Evolutionary conservation across 1,140 invertebrate species (phyloP).

Genomic region (Mya arenaria): DNA sequence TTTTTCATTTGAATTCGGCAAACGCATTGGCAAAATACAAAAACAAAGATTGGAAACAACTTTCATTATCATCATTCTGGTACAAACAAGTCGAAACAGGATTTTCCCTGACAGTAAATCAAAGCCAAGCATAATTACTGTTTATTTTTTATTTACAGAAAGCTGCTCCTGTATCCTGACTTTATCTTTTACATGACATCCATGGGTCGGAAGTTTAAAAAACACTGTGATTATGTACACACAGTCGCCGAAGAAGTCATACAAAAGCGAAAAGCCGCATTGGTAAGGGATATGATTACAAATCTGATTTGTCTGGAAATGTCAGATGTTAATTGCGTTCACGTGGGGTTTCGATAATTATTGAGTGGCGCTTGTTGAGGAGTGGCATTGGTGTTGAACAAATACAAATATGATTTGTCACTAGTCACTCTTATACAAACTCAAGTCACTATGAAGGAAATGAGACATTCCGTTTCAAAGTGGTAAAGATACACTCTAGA

Average conservation of each 20-base stretch:
- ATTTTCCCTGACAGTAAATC: neutral
- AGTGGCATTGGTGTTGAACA: no score
- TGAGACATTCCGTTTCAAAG: no score
- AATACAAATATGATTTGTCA: no score
- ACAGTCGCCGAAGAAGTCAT: constrained; percentile 44
- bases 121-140: neutral
- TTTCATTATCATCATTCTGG: neutral
- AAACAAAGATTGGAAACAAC: neutral
- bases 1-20: neutral
- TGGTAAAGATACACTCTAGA: no score
- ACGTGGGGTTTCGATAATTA: no score
- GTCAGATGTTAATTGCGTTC: no score
- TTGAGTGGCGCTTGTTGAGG: no score
- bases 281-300: constrained; percentile 19
- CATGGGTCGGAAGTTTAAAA: constrained; percentile 34
- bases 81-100: neutral
- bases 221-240: constrained; percentile 49
- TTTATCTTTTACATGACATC: constrained; percentile 40
- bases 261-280: neutral
- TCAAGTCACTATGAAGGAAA: no score
- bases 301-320: no score
- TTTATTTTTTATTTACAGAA: constrained; percentile 3
- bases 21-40: neutral
- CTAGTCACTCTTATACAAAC: no score
- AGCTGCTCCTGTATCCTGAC: constrained; percentile 10